These are phyloP conservation scores for Zosterops pallidus DNA, from an alignment of 2,113 vertebrate species.

Conservation along the genomic window DNA sequence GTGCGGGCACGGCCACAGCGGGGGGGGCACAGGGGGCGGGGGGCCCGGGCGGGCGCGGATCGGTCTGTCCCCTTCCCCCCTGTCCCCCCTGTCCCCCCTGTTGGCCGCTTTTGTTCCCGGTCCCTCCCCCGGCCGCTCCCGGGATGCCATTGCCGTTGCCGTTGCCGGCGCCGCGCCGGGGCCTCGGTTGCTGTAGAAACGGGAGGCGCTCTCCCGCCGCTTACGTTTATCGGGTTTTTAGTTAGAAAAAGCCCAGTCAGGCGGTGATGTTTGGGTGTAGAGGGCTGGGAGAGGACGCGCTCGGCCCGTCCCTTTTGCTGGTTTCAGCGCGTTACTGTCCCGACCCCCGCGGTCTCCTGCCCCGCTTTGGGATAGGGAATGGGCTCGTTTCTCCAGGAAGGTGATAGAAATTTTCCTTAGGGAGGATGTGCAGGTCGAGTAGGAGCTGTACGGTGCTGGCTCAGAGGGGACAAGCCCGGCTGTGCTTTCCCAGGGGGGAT, in stretches of 20 bases:
- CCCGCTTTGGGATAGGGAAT: neutral
- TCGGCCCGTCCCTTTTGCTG: neutral
- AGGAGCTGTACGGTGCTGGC: neutral
- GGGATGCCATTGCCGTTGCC: neutral
- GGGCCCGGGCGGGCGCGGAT: neutral
- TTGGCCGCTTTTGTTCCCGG: neutral
- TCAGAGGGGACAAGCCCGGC: neutral
- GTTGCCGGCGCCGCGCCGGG: neutral
- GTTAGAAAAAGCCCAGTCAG: neutral
- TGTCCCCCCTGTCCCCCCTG: neutral
- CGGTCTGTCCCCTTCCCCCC: no score
- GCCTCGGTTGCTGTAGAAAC: slow-evolving; percentile 33
- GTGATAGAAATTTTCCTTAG: neutral
- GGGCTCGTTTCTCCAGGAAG: neutral
- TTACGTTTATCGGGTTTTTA: neutral
- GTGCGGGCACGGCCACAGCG: neutral
- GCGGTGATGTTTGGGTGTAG: neutral
- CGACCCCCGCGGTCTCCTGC: neutral
- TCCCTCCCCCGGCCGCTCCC: neutral
- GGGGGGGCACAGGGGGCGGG: neutral
- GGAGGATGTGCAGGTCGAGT: neutral
- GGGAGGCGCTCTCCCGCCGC: neutral
- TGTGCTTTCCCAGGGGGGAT: neutral
- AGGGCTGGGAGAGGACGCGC: neutral
- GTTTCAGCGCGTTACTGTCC: neutral